Evolutionary conservation across 2,797 vertebrate genomes (phyloP).

Genomic region (Holocentrus rufus): DNA sequence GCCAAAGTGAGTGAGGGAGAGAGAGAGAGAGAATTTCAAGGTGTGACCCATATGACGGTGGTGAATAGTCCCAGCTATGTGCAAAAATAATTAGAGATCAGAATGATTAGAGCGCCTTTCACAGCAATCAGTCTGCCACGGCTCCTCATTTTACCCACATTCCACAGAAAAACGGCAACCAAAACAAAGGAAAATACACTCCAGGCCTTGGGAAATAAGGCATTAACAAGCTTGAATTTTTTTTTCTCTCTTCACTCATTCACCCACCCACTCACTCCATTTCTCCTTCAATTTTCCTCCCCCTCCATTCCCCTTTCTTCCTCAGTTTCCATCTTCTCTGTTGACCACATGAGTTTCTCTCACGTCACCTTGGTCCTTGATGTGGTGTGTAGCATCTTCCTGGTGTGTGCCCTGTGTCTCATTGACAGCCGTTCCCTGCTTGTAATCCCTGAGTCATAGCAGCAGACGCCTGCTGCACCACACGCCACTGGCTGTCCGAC

Average conservation of each 20-base stretch:
- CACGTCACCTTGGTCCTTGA: slow-evolving; percentile 69
- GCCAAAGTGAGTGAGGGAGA: not conserved
- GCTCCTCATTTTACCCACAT: slow-evolving; percentile 47
- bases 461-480: slow-evolving; percentile 62
- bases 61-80: slow-evolving; percentile 15
- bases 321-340: slow-evolving; percentile 65
- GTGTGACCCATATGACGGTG: slow-evolving; percentile 55
- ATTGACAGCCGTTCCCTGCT: slow-evolving; percentile 68
- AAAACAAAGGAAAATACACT: slow-evolving; percentile 60
- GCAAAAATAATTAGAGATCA: slow-evolving; percentile 24
- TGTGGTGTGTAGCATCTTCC: slow-evolving; percentile 77
- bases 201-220: slow-evolving; percentile 37
- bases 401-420: slow-evolving; percentile 70
- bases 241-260: slow-evolving; percentile 41
- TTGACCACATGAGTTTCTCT: slow-evolving; percentile 73
- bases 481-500: slow-evolving; percentile 53
- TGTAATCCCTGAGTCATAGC: slow-evolving; percentile 82
- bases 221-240: slow-evolving; percentile 41
- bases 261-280: slow-evolving; percentile 55
- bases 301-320: slow-evolving; percentile 52
- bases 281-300: slow-evolving; percentile 36
- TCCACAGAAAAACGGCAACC: slow-evolving; percentile 44
- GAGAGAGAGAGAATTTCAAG: slow-evolving; percentile 36
- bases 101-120: slow-evolving; percentile 14
- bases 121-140: slow-evolving; percentile 11